phyloP scores from a whole-genome alignment of 2,113 vertebrate species.

The Pseudois nayaur region DNA sequence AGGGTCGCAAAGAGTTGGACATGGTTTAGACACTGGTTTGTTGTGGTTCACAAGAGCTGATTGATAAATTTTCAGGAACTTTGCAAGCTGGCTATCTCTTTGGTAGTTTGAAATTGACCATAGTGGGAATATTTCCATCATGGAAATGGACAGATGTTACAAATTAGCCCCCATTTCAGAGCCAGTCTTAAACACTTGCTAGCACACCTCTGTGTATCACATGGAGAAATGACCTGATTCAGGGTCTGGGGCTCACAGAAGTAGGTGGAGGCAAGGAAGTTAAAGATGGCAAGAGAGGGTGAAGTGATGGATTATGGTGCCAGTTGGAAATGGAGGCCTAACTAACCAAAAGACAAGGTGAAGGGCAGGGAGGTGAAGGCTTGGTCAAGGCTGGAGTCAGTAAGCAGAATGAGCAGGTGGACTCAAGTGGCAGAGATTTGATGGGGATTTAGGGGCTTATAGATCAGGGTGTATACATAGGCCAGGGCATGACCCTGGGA shows the following conservation, averaged over 20 bases:
- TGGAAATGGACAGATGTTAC: not conserved
- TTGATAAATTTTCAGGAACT: not conserved
- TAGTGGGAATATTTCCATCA: not conserved
- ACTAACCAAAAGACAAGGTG: not conserved
- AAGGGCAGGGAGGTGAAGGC: not conserved
- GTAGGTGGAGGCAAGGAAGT: not conserved
- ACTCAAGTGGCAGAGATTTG: not conserved
- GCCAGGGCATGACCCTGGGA: not conserved
- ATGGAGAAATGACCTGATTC: not conserved
- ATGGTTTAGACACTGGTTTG: not conserved
- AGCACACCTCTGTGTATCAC: no score
- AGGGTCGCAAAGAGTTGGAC: no score
- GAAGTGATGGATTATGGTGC: not conserved
- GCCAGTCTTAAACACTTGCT: not conserved
- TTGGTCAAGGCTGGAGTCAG: not conserved
- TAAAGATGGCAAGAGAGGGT: not conserved
- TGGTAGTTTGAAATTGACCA: not conserved
- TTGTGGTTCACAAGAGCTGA: not conserved
- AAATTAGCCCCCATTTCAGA: not conserved
- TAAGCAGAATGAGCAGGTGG: not conserved
- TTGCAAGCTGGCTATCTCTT: not conserved
- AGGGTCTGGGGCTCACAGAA: not conserved
- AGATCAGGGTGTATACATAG: not conserved
- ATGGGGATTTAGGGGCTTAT: no score
- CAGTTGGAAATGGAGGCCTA: not conserved